Evolutionary conservation across 2,888 invertebrate species (phyloP).

Genomic region (Suillia variegata): DNA sequence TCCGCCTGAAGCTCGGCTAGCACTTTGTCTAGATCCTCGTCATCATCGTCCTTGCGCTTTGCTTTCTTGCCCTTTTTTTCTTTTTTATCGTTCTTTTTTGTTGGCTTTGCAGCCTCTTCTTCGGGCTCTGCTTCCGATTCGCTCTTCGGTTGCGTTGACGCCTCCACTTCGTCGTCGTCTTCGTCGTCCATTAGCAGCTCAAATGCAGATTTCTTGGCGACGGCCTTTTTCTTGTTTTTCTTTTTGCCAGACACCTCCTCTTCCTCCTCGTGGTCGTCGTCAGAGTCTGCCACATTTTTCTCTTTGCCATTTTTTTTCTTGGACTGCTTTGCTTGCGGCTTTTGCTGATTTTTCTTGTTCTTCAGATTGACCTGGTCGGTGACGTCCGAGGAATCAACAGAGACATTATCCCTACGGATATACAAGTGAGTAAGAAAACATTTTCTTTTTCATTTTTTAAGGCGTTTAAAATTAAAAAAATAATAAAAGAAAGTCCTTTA

Average conservation of each 20-base stretch:
- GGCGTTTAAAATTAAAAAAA: no score
- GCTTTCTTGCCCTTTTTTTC: constrained; percentile 76
- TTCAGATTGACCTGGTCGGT: constrained; percentile 47
- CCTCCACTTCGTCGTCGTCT: constrained; percentile 51
- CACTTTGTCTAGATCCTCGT: constrained; percentile 78
- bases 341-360: constrained; percentile 61
- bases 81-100: constrained; percentile 65
- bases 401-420: constrained; percentile 68
- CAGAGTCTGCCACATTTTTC: constrained; percentile 62
- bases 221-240: constrained; percentile 47
- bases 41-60: constrained; percentile 77
- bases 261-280: constrained; percentile 53
- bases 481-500: no score
- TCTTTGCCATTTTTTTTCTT: constrained; percentile 49
- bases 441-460: background rate
- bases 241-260: constrained; percentile 52
- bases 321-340: constrained; percentile 21
- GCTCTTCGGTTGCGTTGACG: constrained; percentile 31
- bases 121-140: constrained; percentile 45
- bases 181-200: constrained; percentile 71
- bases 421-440: background rate
- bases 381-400: constrained; percentile 42
- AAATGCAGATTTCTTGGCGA: constrained; percentile 68
- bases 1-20: constrained; percentile 78
- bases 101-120: constrained; percentile 64